Evolutionary conservation across 2,797 vertebrate genomes (phyloP), one percentile per base, ranked within the genome.

Genomic region (Molothrus ater): DNA sequence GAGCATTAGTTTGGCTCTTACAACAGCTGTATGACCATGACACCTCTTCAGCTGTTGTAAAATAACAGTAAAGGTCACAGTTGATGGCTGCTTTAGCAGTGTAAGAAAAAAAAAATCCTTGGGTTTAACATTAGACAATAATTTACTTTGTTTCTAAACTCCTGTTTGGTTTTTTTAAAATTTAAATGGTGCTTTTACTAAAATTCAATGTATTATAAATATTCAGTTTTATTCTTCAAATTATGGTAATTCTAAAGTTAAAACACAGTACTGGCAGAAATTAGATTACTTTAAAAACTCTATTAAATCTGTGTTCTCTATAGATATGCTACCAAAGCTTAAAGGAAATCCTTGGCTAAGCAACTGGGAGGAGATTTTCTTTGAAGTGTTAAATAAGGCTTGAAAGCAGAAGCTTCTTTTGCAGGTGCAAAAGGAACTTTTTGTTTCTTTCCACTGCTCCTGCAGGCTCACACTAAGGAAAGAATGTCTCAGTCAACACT

Each of bases 321-420:
- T 10, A 28, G 51, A 45, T 43, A 19, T 8, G 13, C 60, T 80
- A 82, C 48, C 57, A 85, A 71, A 91, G 45, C 29, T 60, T 79
- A 66, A 83, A 86, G 63, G 57, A 86, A 88, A 57, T 38, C 8
- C 5, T 34, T 84, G 80, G 73, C 50, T 82, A 63, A 80, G 51
- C 25, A 80, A 76, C 34, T 48, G 31, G 36, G 36, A 80, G n/a
- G 36, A 82, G 31, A 80, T 28, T 57, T 86, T 83, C 81, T 89
- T n/a, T 66, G 2, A 75, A 65, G 31, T 57, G 16, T 74, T 87
- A 89, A 81, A 59, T 56, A 76, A 80, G 36, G 28, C 56, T 59
- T 36, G 74, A 95, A 84, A 94, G 25, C 38, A 76, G 70, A 51
- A 85, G 78, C 43, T 76, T 82, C 76, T 83, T 92, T 72, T 81